Conservation (phyloP, 2,113 vertebrate genomes). For the Macrotus californicus region DNA sequence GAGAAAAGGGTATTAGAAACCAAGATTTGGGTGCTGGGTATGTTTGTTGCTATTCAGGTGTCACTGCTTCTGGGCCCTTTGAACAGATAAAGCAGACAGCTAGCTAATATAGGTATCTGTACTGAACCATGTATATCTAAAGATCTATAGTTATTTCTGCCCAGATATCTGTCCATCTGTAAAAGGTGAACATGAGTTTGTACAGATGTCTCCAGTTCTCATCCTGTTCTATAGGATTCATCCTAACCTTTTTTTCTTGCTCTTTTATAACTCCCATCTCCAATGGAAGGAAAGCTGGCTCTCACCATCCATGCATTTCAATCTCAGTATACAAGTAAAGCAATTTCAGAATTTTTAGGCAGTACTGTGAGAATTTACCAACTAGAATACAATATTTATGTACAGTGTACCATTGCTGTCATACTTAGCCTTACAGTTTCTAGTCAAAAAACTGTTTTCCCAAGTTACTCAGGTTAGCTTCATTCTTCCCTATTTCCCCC, state of each 20-base stretch:
- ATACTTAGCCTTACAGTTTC: background rate
- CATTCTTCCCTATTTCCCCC: too few species aligned
- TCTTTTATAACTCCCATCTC: background rate
- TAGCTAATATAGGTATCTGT: background rate
- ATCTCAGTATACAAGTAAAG: background rate
- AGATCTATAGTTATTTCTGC: background rate
- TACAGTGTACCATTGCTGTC: background rate
- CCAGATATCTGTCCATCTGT: background rate
- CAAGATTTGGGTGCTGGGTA: background rate
- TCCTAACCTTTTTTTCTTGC: background rate
- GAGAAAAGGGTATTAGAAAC: background rate
- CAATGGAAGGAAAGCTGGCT: background rate
- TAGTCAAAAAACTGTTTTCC: background rate
- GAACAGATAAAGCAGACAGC: background rate
- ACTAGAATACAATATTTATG: background rate
- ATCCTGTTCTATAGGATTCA: background rate
- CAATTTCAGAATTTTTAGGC: conserved; percentile 28
- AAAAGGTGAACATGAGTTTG: background rate
- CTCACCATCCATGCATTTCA: background rate
- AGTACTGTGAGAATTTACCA: background rate
- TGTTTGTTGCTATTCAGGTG: background rate
- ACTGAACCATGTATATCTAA: background rate
- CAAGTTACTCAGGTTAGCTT: background rate
- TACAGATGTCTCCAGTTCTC: background rate
- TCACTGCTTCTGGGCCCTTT: background rate